These are phyloP conservation scores for Cacajao melanocephalus DNA, from an alignment of 2,797 vertebrate species.

Conservation along the genomic window DNA sequence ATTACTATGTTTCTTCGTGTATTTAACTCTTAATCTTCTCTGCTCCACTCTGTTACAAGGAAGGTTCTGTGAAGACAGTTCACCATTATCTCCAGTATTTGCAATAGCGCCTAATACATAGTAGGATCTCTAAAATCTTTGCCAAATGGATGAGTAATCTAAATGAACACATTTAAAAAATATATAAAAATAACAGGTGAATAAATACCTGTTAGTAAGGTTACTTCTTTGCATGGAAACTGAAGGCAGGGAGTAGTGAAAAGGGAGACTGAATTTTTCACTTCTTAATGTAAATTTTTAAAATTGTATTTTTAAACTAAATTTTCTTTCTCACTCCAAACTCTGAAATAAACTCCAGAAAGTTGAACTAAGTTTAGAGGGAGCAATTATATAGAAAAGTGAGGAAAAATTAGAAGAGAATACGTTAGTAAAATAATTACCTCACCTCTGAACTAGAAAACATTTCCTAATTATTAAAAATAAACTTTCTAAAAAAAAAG, in stretches of 20 bases:
- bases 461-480: neutral
- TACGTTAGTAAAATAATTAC: neutral
- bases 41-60: too few species aligned
- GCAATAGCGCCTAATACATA: accelerated
- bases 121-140: neutral
- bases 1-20: neutral
- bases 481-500: neutral
- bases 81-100: neutral
- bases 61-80: neutral
- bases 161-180: neutral
- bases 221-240: neutral
- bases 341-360: neutral
- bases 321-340: neutral
- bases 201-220: neutral
- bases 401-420: neutral
- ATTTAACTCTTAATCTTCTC: neutral
- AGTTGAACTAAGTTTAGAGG: neutral
- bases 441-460: neutral
- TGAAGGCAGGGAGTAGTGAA: neutral
- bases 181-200: too few species aligned
- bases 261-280: neutral
- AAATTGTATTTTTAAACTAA: neutral
- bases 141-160: neutral
- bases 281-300: neutral
- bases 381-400: neutral